Percentiles rank a stretch among this genome's conserved stretches.
Conservation (phyloP, 1,140 invertebrate genomes). For the Triops cancriformis region DNA sequence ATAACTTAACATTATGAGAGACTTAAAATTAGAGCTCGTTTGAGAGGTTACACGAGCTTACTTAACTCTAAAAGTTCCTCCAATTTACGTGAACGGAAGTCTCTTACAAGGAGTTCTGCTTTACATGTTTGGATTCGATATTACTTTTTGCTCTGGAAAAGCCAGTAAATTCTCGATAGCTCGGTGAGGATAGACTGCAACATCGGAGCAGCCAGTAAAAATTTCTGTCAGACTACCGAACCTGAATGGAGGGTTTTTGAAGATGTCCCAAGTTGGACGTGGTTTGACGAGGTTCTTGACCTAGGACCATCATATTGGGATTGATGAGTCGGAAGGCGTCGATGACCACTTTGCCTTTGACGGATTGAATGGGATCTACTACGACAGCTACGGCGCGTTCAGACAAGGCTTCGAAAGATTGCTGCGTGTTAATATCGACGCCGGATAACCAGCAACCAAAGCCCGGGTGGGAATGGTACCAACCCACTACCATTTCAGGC, state of each 20-base stretch:
- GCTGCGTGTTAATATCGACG: slow-evolving; percentile 99
- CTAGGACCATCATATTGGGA: slow-evolving; percentile 97
- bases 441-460: slow-evolving; percentile 99
- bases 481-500: slow-evolving; percentile 99
- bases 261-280: slow-evolving; percentile 98
- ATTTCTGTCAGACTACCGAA: slow-evolving; percentile 31
- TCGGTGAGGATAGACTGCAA: too few relatives aligned
- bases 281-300: slow-evolving; percentile 96
- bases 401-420: slow-evolving; percentile 96
- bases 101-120: too few relatives aligned
- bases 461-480: slow-evolving; percentile 86
- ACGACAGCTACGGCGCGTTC: slow-evolving; percentile 98
- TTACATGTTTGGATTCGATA: too few relatives aligned
- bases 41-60: too few relatives aligned
- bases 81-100: too few relatives aligned
- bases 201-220: background rate
- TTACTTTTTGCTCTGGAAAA: too few relatives aligned
- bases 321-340: slow-evolving; percentile 95
- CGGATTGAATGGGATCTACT: slow-evolving; percentile 98
- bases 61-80: too few relatives aligned
- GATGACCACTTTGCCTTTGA: slow-evolving; percentile 92
- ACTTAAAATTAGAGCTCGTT: too few relatives aligned
- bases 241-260: slow-evolving; percentile 95
- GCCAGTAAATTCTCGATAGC: too few relatives aligned
- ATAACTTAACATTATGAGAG: too few relatives aligned